Evolutionary conservation across 2,113 vertebrate species (phyloP).

Genomic region (Amazona guildingii): DNA sequence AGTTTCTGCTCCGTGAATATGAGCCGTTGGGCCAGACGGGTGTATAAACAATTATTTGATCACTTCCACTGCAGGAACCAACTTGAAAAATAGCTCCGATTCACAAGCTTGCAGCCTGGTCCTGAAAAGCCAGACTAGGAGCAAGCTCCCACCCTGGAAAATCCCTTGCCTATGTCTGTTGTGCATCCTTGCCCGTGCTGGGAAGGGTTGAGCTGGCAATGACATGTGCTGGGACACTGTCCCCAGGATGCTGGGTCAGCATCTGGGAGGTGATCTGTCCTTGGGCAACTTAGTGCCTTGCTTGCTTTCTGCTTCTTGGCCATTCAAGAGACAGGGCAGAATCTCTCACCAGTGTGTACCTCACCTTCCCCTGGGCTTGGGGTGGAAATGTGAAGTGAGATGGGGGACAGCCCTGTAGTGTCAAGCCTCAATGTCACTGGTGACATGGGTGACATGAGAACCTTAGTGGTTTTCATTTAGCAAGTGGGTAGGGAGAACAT

Average conservation of each 20-base stretch:
- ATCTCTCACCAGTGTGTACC: background rate
- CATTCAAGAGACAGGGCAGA: background rate
- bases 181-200: background rate
- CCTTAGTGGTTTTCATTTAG: background rate
- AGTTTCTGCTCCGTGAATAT: conserved; percentile 28
- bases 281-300: background rate
- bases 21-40: background rate
- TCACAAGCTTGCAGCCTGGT: background rate
- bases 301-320: background rate
- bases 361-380: background rate
- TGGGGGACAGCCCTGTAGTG: background rate
- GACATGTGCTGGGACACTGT: background rate
- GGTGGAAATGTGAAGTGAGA: background rate
- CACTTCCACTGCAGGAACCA: conserved; percentile 20
- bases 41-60: conserved; percentile 30
- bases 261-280: background rate
- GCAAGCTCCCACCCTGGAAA: conserved; percentile 2
- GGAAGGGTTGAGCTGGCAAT: background rate
- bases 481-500: background rate
- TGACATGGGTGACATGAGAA: background rate
- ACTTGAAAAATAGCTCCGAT: conserved; percentile 39
- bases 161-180: background rate
- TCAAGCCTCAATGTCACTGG: background rate
- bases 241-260: background rate
- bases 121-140: conserved; percentile 10